phyloP scores from a whole-genome alignment of 37 sponge, comb jelly and placozoan species.

The Dysidea cf. avara region DNA sequence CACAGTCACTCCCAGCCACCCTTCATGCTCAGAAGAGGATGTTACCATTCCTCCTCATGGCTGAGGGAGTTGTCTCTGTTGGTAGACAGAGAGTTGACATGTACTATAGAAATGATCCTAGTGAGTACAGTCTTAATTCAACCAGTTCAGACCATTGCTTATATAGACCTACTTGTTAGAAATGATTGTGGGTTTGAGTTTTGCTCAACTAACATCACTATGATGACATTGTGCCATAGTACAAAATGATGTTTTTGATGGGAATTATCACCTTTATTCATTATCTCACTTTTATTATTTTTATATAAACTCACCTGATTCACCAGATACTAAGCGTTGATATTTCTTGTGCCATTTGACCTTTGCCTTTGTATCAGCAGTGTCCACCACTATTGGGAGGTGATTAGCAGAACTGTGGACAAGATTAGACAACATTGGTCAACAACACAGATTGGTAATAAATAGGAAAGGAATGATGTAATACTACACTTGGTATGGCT shows the following conservation, averaged over 20 bases:
- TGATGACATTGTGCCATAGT: background rate
- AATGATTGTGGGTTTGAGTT: background rate
- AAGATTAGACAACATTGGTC: too few relatives aligned
- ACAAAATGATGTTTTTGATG: too few relatives aligned
- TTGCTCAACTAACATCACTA: constrained; percentile 1
- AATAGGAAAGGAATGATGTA: too few relatives aligned
- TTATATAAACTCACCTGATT: background rate
- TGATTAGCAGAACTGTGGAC: too few relatives aligned
- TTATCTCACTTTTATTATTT: too few relatives aligned
- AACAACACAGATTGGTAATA: too few relatives aligned
- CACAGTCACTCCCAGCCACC: constrained; percentile 14
- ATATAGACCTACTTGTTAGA: background rate
- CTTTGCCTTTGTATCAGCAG: too few relatives aligned
- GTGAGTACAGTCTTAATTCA: constrained; percentile 94
- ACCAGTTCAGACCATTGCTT: background rate
- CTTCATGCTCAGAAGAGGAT: constrained; percentile 67
- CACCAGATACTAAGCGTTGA: background rate
- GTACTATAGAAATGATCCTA: constrained; percentile 99
- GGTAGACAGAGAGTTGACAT: constrained; percentile 89
- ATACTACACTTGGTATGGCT: too few relatives aligned
- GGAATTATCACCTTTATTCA: too few relatives aligned
- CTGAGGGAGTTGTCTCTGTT: constrained; percentile 82
- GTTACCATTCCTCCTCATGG: constrained; percentile 88
- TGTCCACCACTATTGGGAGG: too few relatives aligned
- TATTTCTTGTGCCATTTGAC: background rate